Conservation (phyloP, 30 jellyfish, hydroid and myxozoan genomes). For the Clytia hemisphaerica region DNA sequence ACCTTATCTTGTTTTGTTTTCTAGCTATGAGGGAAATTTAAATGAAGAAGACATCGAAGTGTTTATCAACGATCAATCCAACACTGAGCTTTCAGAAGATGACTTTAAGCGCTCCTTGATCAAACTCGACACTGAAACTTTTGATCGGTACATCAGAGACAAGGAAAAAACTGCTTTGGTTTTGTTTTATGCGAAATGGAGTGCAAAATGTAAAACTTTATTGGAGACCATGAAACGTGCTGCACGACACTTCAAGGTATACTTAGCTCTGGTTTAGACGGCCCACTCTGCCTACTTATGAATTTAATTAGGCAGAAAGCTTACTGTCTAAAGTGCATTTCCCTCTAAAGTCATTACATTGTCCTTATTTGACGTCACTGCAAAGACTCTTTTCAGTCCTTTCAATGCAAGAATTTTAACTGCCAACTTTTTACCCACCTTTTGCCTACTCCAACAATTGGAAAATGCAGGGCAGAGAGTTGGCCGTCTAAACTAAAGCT, state of each 20-base stretch:
- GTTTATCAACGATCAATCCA: slow-evolving; percentile 23
- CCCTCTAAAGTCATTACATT: too few relatives aligned
- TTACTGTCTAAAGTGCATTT: too few relatives aligned
- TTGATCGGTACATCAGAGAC: slow-evolving; percentile 69
- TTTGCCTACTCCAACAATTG: too few relatives aligned
- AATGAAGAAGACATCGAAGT: slow-evolving; percentile 40
- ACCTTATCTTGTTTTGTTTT: neutral
- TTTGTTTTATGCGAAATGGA: slow-evolving; percentile 62
- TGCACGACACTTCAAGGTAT: slow-evolving; percentile 77
- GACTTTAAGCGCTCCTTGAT: slow-evolving; percentile 45
- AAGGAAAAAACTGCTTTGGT: slow-evolving; percentile 55
- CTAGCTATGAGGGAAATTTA: slow-evolving; percentile 57
- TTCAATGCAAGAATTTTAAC: too few relatives aligned
- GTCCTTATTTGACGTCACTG: too few relatives aligned
- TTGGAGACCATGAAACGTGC: slow-evolving; percentile 40
- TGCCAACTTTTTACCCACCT: too few relatives aligned
- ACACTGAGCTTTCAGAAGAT: slow-evolving; percentile 26
- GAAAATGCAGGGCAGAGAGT: too few relatives aligned
- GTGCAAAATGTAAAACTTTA: slow-evolving; percentile 72
- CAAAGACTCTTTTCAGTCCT: too few relatives aligned
- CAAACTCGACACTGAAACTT: slow-evolving; percentile 56
- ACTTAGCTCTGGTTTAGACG: neutral
- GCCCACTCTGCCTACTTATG: too few relatives aligned
- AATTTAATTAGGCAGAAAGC: too few relatives aligned
- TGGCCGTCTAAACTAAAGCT: too few relatives aligned